Evolutionary conservation across 2,888 invertebrate species (phyloP), one percentile per base, ranked within the genome.

Genomic region (Antheraea assamensis): DNA sequence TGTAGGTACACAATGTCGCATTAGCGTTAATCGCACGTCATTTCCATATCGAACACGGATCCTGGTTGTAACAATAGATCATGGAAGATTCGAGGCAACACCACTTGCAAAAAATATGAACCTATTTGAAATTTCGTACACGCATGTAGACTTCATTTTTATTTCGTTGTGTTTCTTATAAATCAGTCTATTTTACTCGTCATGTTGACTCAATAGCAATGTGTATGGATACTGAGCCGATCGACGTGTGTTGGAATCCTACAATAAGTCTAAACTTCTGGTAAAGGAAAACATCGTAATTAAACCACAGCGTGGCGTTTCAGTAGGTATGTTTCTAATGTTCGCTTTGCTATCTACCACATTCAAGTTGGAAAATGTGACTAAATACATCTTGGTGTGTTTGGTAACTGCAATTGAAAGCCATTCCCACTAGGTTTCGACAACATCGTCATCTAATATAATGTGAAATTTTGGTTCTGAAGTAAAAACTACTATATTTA

Each of bases 31-130:
- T 88, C 88, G 88, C 81, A 80, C 85, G 81, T 90, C 88, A 91
- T 91, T 86, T 88, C 92, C 92, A 93, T 93, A 92, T 90, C 80
- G 83, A 87, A 86, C 87, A 88, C 87, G 89, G 90, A 92, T 91
- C 86, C 88, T 81, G 81, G 79, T 76, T 80, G 74, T 71, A 74
- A 85, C 83, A 86, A 83, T 82, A 72, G 83, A 78, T 74, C 71
- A 75, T 80, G 74, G 78, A 79, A 79, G 78, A 79, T 80, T 79
- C 80, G 80, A 80, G 80, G 76, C 74, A 82, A 86, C 82, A 87
- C 85, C 49, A 79, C 74, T 73, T 75, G 80, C 82, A 89, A 90
- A 88, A 64, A 86, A 76, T 70, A 71, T 75, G 35, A 71, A 61
- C 31, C 35, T 72, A 49, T 68, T 35, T 42, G 24, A n/a, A 30